phyloP scores from a whole-genome alignment of 1,140 invertebrate species.

The Cyrtorhinus lividipennis region DNA sequence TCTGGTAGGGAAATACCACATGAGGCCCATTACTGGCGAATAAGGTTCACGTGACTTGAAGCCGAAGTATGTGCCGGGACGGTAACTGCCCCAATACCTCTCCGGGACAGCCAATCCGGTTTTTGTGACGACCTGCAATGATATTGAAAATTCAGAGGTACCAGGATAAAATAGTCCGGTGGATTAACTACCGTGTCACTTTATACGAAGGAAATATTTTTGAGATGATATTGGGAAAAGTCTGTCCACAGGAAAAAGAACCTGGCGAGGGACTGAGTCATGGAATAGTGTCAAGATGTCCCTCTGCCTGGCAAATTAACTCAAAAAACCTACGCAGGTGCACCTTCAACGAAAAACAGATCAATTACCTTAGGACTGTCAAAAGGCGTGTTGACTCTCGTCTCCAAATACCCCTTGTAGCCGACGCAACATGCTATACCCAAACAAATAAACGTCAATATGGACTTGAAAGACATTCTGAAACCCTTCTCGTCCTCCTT shows the following conservation, averaged over 20 bases:
- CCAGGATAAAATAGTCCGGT: not conserved
- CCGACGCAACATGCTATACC: constrained; percentile 26
- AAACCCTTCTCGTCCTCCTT: constrained; percentile 11
- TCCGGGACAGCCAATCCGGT: constrained; percentile 56
- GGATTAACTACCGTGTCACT: not conserved
- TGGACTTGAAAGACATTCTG: constrained; percentile 13
- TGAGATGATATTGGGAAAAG: too few species aligned
- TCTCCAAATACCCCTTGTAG: constrained; percentile 69
- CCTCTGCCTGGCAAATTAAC: too few species aligned
- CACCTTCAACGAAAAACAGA: too few species aligned
- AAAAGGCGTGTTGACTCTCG: constrained; percentile 73
- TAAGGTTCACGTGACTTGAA: constrained; percentile 75
- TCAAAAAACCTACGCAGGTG: too few species aligned
- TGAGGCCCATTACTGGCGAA: constrained; percentile 80
- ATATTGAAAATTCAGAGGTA: constrained; percentile 15
- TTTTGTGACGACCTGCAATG: constrained; percentile 46
- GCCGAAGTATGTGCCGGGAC: constrained; percentile 78
- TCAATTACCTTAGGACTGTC: constrained; percentile 50
- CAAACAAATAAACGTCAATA: constrained; percentile 18
- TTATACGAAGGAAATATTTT: too few species aligned
- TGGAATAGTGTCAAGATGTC: too few species aligned
- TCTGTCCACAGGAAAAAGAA: too few species aligned
- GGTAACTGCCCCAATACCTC: constrained; percentile 84
- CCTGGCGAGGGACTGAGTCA: too few species aligned
- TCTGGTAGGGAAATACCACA: constrained; percentile 83